These are phyloP conservation scores for Sapayoa aenigma DNA, from an alignment of 2,113 vertebrate genomes.

Conservation along the genomic window DNA sequence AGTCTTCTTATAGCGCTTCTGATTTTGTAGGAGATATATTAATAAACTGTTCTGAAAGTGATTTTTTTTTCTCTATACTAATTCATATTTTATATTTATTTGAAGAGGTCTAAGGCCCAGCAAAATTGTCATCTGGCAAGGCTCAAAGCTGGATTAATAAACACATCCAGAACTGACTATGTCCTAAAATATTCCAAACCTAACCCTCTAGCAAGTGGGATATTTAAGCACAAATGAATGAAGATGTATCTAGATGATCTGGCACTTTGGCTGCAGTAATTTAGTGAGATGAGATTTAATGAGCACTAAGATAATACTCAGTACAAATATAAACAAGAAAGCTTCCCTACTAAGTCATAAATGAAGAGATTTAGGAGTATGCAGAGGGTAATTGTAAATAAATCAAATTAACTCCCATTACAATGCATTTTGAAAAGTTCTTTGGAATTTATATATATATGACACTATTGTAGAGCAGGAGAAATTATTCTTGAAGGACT, in stretches of 20 bases:
- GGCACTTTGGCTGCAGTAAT: neutral
- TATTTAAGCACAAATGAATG: conserved; percentile 10
- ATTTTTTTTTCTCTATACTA: neutral
- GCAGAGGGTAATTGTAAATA: conserved; percentile 34
- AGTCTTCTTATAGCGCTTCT: neutral
- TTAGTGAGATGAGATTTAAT: conserved; percentile 44
- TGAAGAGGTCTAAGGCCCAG: neutral
- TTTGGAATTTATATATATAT: conserved; percentile 10
- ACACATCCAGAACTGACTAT: neutral
- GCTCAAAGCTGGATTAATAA: neutral
- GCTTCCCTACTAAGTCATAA: conserved; percentile 7
- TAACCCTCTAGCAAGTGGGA: neutral
- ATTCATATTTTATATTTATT: neutral
- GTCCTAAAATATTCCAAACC: neutral
- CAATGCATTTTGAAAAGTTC: conserved; percentile 19
- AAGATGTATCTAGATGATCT: neutral
- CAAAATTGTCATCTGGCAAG: neutral
- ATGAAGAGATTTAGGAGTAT: conserved; percentile 39
- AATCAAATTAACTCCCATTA: conserved; percentile 22
- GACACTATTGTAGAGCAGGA: neutral
- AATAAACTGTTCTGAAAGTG: neutral
- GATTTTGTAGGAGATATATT: neutral
- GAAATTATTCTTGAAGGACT: conserved; percentile 8
- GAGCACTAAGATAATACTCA: conserved; percentile 33
- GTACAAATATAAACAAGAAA: conserved; percentile 30